Conservation (phyloP, 2,888 invertebrate species). For the Tricholauxania praeusta region DNA sequence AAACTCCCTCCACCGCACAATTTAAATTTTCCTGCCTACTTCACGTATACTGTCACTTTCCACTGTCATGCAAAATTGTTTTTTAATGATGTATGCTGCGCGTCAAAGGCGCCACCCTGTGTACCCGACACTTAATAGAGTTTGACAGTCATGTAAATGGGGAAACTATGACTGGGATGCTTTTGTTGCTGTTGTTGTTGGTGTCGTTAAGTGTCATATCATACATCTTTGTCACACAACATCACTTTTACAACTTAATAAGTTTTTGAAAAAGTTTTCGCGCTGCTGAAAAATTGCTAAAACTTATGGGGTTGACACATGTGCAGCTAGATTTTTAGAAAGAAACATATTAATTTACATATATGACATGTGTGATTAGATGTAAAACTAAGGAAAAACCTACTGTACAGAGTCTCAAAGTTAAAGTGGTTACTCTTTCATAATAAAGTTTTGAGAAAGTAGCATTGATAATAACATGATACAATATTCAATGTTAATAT, state of each 20-base stretch:
- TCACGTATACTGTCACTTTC: background rate
- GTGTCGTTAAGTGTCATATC: conserved; percentile 41
- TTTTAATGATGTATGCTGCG: conserved; percentile 26
- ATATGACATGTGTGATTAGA: background rate
- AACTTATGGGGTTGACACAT: conserved; percentile 10
- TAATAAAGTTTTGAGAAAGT: too few species aligned
- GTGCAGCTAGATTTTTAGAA: background rate
- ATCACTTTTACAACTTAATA: conserved; percentile 59
- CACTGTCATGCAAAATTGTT: conserved; percentile 26
- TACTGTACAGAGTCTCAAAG: too few species aligned
- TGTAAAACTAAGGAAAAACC: background rate
- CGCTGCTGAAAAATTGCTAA: conserved; percentile 21
- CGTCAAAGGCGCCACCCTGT: conserved; percentile 9
- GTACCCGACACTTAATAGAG: too few species aligned
- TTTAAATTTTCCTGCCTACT: too few species aligned
- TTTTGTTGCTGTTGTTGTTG: conserved; percentile 10
- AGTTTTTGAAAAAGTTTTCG: conserved; percentile 46
- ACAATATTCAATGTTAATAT: conserved; percentile 29
- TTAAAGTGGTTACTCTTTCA: too few species aligned
- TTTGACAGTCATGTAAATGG: too few species aligned
- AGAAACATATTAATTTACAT: too few species aligned
- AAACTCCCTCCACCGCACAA: too few species aligned
- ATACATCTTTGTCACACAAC: conserved; percentile 64
- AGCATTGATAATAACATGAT: too few species aligned
- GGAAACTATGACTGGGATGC: too few species aligned